phyloP scores from a whole-genome alignment of 92 coral and sea anemone genomes.

The Bergia puertoricense region DNA sequence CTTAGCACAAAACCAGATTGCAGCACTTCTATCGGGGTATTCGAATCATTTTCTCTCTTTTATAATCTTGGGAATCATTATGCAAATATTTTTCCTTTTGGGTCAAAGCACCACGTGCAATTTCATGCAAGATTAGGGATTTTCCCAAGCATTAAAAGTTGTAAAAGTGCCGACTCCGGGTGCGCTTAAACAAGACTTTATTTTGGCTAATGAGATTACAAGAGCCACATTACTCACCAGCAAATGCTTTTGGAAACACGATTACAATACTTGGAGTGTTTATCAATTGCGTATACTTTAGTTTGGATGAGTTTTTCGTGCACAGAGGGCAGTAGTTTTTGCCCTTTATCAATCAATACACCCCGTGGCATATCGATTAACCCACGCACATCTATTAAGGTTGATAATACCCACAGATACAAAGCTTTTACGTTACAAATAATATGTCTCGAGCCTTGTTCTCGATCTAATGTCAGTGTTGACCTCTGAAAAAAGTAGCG shows the following conservation, averaged over 20 bases:
- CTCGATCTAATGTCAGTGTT: neutral
- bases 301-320: neutral
- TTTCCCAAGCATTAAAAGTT: neutral
- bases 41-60: neutral
- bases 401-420: neutral
- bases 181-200: neutral
- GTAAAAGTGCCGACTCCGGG: neutral
- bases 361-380: neutral
- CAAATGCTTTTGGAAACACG: too few species aligned
- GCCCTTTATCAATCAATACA: neutral
- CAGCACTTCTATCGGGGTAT: neutral
- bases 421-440: neutral
- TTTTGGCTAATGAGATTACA: constrained; percentile 21
- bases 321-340: constrained; percentile 7
- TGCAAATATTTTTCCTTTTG: neutral
- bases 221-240: neutral
- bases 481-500: neutral
- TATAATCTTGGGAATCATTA: neutral
- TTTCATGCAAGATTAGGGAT: constrained; percentile 17
- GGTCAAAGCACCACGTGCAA: neutral
- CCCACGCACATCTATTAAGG: neutral
- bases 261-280: neutral
- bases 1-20: neutral
- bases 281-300: constrained; percentile 1
- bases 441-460: neutral